Conservation (phyloP, 2,797 vertebrate species). For the Pristis pectinata region DNA sequence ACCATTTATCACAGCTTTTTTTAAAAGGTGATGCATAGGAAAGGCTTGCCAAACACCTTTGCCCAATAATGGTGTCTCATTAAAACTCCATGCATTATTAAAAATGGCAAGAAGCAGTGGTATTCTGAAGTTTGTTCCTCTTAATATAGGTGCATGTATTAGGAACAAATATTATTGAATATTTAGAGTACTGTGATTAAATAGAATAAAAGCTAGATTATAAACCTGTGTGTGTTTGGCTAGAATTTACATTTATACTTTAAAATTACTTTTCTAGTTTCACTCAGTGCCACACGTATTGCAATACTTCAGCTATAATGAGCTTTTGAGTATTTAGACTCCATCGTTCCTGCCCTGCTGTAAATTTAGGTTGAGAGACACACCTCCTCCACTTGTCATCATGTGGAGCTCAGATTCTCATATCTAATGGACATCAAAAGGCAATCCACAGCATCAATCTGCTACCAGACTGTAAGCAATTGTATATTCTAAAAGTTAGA, state of each 20-base stretch:
- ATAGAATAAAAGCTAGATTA: not conserved
- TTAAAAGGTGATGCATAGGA: not conserved
- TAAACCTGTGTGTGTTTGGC: not conserved
- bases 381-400: not conserved
- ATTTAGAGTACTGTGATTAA: no score
- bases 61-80: not conserved
- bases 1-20: not conserved
- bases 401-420: not conserved
- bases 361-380: not conserved
- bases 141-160: not conserved
- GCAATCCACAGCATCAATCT: not conserved
- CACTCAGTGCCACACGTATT: not conserved
- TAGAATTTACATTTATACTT: not conserved
- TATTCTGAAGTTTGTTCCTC: not conserved
- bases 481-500: constrained; percentile 44
- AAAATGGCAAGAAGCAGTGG: not conserved
- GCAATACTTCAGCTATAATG: not conserved
- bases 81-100: not conserved
- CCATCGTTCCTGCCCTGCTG: not conserved
- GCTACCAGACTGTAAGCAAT: not conserved
- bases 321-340: not conserved
- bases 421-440: not conserved
- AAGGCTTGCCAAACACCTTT: not conserved
- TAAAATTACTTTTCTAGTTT: not conserved
- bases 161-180: not conserved